A percentile compares a stretch with the other conserved stretches of the same genome.
These are phyloP conservation scores for Notarius quadriscutis DNA, from an alignment of 2,113 vertebrate species.

Conservation along the genomic window DNA sequence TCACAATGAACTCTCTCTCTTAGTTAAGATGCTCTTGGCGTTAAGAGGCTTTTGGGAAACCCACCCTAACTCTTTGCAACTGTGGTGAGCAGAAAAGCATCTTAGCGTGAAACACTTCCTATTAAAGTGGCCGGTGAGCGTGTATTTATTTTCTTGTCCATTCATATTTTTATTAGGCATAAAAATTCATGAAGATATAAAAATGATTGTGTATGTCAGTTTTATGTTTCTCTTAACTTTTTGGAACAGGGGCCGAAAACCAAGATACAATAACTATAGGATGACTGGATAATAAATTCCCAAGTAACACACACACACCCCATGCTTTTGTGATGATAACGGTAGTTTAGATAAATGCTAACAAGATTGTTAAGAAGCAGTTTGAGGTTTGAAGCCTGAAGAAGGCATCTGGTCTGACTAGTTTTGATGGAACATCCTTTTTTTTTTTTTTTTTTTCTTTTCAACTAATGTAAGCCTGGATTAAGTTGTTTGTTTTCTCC, in stretches of 20 bases:
- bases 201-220: background rate
- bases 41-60: too few relatives aligned
- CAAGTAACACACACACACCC: constrained; percentile 54
- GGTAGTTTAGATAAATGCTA: constrained; percentile 38
- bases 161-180: background rate
- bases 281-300: constrained; percentile 56
- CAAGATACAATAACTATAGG: constrained; percentile 50
- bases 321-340: constrained; percentile 60
- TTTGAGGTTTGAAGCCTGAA: constrained; percentile 18
- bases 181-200: background rate
- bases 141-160: too few relatives aligned
- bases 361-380: background rate
- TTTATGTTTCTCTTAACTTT: background rate
- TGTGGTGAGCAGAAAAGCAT: too few relatives aligned
- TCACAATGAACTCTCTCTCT: too few relatives aligned
- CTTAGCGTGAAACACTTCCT: too few relatives aligned
- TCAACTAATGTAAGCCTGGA: background rate
- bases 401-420: constrained; percentile 38
- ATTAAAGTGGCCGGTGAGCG: too few relatives aligned
- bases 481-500: constrained; percentile 44
- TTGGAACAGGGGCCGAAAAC: background rate
- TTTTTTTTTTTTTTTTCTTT: background rate
- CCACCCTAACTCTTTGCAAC: too few relatives aligned
- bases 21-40: too few relatives aligned
- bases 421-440: background rate